Conservation (phyloP, 1,140 invertebrate genomes). For the Caenorhabditis elegans region DNA sequence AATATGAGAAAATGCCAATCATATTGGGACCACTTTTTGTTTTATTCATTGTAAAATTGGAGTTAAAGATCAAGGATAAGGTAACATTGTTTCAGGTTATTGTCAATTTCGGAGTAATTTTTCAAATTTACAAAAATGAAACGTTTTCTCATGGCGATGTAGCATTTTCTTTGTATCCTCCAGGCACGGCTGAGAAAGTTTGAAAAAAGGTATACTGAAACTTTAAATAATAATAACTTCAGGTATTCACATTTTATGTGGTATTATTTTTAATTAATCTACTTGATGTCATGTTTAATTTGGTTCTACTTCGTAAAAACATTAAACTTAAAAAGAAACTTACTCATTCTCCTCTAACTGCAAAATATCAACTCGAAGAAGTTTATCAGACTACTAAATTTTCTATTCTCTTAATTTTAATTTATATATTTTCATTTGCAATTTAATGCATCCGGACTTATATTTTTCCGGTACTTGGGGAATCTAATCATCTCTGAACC, state of each 20-base stretch:
- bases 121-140: not conserved
- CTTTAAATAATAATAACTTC: not conserved
- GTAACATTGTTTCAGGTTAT: not conserved
- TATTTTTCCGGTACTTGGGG: not conserved
- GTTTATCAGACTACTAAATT: not conserved
- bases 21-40: not conserved
- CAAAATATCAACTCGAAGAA: conserved; percentile 1
- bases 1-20: not conserved
- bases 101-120: not conserved
- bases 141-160: not conserved
- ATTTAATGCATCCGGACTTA: not conserved
- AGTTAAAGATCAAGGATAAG: too few species aligned
- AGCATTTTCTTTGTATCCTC: not conserved
- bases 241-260: not conserved
- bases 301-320: not conserved
- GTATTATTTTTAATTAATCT: not conserved
- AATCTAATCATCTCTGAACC: not conserved
- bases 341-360: not conserved
- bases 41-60: not conserved
- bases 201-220: too few species aligned
- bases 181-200: not conserved
- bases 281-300: not conserved
- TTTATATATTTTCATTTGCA: not conserved
- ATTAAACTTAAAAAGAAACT: not conserved
- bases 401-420: not conserved